Evolutionary conservation across 2,797 vertebrate species (phyloP).

Genomic region (Gephyroberyx darwinii): DNA sequence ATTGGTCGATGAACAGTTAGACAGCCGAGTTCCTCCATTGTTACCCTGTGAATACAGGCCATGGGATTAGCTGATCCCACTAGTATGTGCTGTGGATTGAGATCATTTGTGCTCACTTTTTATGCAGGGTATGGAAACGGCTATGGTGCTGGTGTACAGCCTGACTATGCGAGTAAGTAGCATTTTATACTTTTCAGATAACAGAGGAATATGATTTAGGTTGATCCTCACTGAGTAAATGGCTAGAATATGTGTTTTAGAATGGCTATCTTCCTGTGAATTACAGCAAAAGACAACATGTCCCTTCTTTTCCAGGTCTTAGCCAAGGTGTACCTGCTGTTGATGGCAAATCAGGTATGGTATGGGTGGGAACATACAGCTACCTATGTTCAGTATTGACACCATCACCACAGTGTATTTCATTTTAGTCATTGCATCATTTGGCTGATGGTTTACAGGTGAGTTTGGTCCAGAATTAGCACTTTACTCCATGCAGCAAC

Average conservation of each 20-base stretch:
- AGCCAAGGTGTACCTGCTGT: slow-evolving; percentile 50
- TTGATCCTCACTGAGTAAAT: neutral
- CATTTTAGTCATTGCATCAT: neutral
- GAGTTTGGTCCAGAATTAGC: slow-evolving; percentile 5
- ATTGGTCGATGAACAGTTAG: too few species aligned
- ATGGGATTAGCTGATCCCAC: too few species aligned
- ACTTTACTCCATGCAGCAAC: neutral
- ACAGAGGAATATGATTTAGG: neutral
- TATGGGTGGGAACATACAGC: neutral
- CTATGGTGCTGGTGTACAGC: slow-evolving; percentile 62
- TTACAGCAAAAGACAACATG: neutral
- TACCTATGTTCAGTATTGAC: neutral
- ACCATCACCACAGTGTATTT: neutral
- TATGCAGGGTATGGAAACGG: slow-evolving; percentile 64
- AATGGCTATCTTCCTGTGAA: neutral
- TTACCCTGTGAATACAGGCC: too few species aligned
- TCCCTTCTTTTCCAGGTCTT: slow-evolving; percentile 50
- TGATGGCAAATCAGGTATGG: slow-evolving; percentile 67
- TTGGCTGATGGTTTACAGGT: slow-evolving; percentile 17
- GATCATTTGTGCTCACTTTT: neutral
- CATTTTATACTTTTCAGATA: neutral
- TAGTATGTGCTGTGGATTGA: neutral
- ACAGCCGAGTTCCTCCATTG: too few species aligned
- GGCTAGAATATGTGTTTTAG: neutral
- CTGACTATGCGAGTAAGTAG: slow-evolving; percentile 63